A percentile compares a stretch with the other conserved stretches of the same genome.
Evolutionary conservation across 2,888 invertebrate species (phyloP).

Genomic region (Neoascia interrupta): DNA sequence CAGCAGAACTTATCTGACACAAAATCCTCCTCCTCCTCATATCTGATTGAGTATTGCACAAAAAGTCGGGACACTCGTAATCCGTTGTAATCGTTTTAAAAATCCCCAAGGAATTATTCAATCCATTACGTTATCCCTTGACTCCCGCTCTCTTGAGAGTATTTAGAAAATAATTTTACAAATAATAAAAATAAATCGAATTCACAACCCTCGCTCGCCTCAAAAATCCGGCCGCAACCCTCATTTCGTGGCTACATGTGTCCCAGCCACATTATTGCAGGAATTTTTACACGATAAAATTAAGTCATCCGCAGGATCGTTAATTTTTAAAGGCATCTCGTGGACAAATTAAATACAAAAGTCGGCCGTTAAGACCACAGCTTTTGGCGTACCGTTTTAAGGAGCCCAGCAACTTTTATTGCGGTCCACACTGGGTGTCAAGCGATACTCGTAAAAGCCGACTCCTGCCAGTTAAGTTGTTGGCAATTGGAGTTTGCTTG

Average conservation of each 20-base stretch:
- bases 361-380: constrained; percentile 16
- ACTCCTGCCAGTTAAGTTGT: constrained; percentile 55
- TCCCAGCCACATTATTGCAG: background rate
- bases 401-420: constrained; percentile 49
- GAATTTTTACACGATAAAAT: constrained; percentile 45
- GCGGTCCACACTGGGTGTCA: constrained; percentile 61
- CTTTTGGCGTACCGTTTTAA: background rate
- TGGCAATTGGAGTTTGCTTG: constrained; percentile 27
- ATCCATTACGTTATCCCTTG: constrained; percentile 1
- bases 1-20: too few species aligned
- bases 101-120: constrained; percentile 3
- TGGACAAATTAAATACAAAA: constrained; percentile 65
- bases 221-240: too few species aligned
- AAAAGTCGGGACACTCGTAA: background rate
- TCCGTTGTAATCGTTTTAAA: constrained; percentile 19
- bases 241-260: too few species aligned
- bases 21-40: background rate
- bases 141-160: constrained; percentile 1
- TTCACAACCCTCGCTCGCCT: too few species aligned
- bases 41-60: background rate
- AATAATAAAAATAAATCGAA: constrained; percentile 1
- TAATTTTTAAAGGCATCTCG: constrained; percentile 61
- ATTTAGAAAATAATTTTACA: constrained; percentile 22
- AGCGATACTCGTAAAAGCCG: constrained; percentile 49
- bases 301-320: constrained; percentile 62